phyloP scores from a whole-genome alignment of 1,140 invertebrate species.

The Pentalonia nigronervosa region DNA sequence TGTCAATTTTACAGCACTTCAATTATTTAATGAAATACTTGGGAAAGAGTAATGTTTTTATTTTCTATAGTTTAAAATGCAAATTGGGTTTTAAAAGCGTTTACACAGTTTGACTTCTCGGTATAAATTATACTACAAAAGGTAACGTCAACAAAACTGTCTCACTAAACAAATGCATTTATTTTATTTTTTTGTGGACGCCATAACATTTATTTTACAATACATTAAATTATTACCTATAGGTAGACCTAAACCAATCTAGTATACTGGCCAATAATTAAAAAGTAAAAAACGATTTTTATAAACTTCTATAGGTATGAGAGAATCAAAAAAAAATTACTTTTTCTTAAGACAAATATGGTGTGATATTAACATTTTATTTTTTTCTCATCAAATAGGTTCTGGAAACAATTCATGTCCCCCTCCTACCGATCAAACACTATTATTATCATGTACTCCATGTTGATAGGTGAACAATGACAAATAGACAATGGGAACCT shows the following conservation, averaged over 20 bases:
- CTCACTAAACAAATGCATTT: background rate
- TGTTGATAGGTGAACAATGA: too few relatives aligned
- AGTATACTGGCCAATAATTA: background rate
- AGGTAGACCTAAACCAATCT: background rate
- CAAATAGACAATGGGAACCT: background rate
- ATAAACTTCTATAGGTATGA: background rate
- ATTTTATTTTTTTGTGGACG: background rate
- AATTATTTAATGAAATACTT: background rate
- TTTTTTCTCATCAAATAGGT: background rate
- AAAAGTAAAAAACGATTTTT: background rate
- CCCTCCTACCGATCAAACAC: background rate
- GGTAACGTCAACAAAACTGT: background rate
- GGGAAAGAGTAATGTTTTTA: background rate
- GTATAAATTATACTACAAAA: background rate
- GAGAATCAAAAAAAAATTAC: background rate
- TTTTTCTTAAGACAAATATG: background rate
- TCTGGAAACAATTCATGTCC: background rate
- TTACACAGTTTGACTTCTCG: background rate
- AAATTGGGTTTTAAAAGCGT: background rate
- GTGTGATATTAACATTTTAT: background rate
- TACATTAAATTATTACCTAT: background rate
- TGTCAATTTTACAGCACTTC: constrained; percentile 24
- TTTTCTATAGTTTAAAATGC: background rate
- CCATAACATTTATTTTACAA: background rate
- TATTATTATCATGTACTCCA: background rate